Evolutionary conservation across 2,113 vertebrate species (phyloP), one percentile per base, ranked within the genome.

Genomic region (Plecturocebus donacophilus): DNA sequence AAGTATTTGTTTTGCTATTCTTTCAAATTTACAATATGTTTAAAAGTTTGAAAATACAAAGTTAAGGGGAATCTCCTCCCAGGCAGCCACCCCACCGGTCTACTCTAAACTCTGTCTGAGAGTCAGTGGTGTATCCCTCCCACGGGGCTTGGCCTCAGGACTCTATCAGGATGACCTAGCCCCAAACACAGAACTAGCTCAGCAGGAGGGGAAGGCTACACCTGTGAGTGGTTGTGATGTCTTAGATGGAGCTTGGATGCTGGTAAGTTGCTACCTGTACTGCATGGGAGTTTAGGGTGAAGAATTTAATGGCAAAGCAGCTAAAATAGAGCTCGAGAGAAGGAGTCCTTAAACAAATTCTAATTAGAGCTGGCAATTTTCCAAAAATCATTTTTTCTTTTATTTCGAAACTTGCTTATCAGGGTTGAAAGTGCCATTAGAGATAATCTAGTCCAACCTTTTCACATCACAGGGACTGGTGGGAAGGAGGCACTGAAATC

Each of bases 21-120:
- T 96, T 96, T 93, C n/a, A 83, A 61, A n/a, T 94, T 49, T 30
- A 82, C 0, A 4, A 11, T 45, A 56, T 84, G 30, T 45, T 92
- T 54, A 96, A 81, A 77, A 73, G 64, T 87, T 84, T 94, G 25
- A 93, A 96, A 96, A 89, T 94, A 76, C 3, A 91, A 70, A 94
- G 20, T 52, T 38, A 14, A 35, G 35, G 32, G 54, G 12, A 93
- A 49, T 92, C 8, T 92, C 27, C n/a, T 54, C 30, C 23, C 77
- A 91, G 8, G 35, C n/a, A 90, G 64, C 61, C 56, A 54, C 7
- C 6, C 19, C 11, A 42, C 20, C 20, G 49, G 35, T 45, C 38
- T 87, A 84, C 38, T 23, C n/a, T 94, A 82, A 97, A 82, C 87
- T 88, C 49, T 91, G 23, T 88, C 49, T 91, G 23, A 49, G 58